Percentiles rank a stretch among this genome's conserved stretches.
Evolutionary conservation across 1,140 invertebrate genomes (phyloP).

Genomic region (Heterodera schachtii): DNA sequence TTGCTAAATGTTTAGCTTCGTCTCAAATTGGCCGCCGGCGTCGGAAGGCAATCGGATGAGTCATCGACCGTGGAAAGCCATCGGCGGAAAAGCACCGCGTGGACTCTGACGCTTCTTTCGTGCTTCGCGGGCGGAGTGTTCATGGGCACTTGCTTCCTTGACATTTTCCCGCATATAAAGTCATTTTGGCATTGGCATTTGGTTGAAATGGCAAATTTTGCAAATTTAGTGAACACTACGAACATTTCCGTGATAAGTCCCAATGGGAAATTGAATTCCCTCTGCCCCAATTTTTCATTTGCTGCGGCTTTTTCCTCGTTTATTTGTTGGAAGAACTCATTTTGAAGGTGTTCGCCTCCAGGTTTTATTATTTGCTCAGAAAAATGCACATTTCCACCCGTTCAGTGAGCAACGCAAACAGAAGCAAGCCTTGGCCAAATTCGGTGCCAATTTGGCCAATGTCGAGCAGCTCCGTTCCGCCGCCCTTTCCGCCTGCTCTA

Average conservation of each 20-base stretch:
- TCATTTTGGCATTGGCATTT: constrained; percentile 66
- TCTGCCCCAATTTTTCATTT: constrained; percentile 57
- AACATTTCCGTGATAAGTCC: constrained; percentile 29
- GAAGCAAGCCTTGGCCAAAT: constrained; percentile 18
- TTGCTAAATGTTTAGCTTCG: constrained; percentile 16
- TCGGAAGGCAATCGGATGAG: constrained; percentile 23
- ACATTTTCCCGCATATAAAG: constrained; percentile 81
- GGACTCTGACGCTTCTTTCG: constrained; percentile 70
- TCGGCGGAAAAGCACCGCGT: constrained; percentile 36
- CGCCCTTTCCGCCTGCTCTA: constrained; percentile 13
- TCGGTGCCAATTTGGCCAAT: constrained; percentile 16
- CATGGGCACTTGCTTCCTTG: constrained; percentile 78
- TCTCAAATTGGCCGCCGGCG: background rate
- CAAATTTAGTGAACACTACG: constrained; percentile 50
- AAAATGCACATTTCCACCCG: background rate
- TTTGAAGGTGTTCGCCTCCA: constrained; percentile 52
- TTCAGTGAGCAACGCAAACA: constrained; percentile 27
- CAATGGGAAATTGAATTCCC: constrained; percentile 48
- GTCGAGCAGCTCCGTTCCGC: background rate
- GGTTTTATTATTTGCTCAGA: constrained; percentile 1
- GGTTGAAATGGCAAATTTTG: background rate
- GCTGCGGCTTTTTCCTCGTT: constrained; percentile 63
- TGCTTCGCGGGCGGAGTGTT: constrained; percentile 85
- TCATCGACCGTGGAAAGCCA: constrained; percentile 23
- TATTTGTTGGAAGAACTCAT: constrained; percentile 59